phyloP scores from a whole-genome alignment of 1,140 invertebrate genomes.

The Drosophila dunni region DNA sequence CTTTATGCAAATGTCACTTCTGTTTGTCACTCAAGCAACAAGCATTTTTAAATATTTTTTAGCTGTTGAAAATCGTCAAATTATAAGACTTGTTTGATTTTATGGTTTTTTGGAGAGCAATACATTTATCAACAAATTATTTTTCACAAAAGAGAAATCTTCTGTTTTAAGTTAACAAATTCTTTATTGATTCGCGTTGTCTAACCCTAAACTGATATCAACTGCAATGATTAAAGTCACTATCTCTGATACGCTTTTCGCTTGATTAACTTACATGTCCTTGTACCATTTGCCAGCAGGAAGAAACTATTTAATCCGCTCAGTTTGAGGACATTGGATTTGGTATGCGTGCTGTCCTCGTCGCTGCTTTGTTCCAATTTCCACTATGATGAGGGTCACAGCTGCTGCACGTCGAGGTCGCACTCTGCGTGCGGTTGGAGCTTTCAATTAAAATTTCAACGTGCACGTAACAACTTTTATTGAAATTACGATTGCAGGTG shows the following conservation, averaged over 20 bases:
- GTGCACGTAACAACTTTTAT: constrained; percentile 81
- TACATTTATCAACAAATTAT: no score
- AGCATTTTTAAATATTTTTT: neutral
- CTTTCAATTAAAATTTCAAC: constrained; percentile 83
- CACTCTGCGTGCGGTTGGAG: constrained; percentile 60
- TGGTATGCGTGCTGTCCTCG: constrained; percentile 50
- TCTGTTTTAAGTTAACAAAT: no score
- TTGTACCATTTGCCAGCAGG: constrained; percentile 8
- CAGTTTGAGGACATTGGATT: constrained; percentile 16
- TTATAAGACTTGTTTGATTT: no score
- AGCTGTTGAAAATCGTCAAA: no score
- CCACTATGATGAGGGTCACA: constrained; percentile 70
- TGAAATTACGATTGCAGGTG: constrained; percentile 78
- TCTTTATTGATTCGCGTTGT: neutral
- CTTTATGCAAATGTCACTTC: constrained; percentile 6
- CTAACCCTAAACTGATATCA: neutral
- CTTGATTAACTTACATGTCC: constrained; percentile 17
- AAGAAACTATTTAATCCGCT: constrained; percentile 45
- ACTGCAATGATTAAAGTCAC: neutral
- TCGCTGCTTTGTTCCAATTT: constrained; percentile 67
- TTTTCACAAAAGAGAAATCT: no score
- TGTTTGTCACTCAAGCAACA: constrained; percentile 11
- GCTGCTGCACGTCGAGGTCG: constrained; percentile 63
- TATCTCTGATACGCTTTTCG: neutral
- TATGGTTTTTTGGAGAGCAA: no score